phyloP scores from a whole-genome alignment of 35 echinoderm and acorn worm genomes.

The Heliocidaris erythrogramma region DNA sequence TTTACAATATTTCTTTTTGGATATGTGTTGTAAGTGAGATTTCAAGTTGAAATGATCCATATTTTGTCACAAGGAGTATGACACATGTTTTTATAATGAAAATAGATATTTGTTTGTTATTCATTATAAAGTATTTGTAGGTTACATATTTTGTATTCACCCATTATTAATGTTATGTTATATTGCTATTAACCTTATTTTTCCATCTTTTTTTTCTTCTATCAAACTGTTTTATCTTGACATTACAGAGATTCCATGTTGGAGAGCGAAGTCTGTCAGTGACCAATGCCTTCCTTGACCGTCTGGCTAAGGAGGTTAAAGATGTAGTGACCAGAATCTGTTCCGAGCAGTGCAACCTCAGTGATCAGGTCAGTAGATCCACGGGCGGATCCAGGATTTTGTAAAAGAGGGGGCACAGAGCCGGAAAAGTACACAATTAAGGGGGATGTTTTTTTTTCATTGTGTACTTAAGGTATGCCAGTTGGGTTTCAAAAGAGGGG shows the following conservation, averaged over 20 bases:
- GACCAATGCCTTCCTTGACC: conserved; percentile 95
- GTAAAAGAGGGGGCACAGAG: background rate
- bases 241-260: conserved; percentile 86
- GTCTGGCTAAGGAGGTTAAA: conserved; percentile 93
- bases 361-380: conserved; percentile 78
- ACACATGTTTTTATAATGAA: too few relatives aligned
- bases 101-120: too few relatives aligned
- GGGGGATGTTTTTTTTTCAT: too few relatives aligned
- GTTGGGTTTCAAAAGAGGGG: too few relatives aligned
- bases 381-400: too few relatives aligned
- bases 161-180: background rate
- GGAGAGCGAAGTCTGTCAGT: conserved; percentile 94
- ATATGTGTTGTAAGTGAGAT: background rate
- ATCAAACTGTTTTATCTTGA: background rate
- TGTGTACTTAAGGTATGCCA: too few relatives aligned
- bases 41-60: background rate
- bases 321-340: conserved; percentile 96
- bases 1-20: too few relatives aligned
- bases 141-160: too few relatives aligned
- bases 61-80: too few relatives aligned
- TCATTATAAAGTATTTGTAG: too few relatives aligned
- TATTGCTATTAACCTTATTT: background rate
- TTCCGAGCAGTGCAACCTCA: conserved; percentile 91
- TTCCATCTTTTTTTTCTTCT: background rate
- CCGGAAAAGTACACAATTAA: too few relatives aligned